Conservation (phyloP, 2,888 invertebrate genomes). For the Busseola fusca region DNA sequence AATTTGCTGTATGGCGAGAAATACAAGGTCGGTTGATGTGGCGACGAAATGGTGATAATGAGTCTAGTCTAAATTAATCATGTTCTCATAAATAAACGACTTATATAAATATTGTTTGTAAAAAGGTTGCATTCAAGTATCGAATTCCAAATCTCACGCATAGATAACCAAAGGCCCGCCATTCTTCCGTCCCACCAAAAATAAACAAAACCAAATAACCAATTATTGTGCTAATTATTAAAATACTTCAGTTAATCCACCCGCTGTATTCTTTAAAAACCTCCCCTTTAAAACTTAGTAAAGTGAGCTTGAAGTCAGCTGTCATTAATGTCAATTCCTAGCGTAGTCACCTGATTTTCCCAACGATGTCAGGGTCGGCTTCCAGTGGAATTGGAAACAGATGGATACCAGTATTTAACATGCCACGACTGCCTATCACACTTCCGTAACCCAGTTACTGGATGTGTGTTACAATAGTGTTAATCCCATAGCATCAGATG, state of each 20-base stretch:
- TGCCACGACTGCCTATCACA: too few species aligned
- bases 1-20: too few species aligned
- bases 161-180: not conserved
- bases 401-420: too few species aligned
- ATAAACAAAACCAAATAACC: not conserved
- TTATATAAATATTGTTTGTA: not conserved
- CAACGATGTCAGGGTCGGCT: too few species aligned
- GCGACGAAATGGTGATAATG: not conserved
- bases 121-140: not conserved
- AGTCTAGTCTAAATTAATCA: not conserved
- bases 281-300: not conserved
- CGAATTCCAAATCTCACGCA: not conserved
- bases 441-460: too few species aligned
- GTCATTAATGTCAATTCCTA: not conserved
- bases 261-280: not conserved
- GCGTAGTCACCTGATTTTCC: not conserved
- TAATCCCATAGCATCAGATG: not conserved
- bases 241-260: constrained; percentile 22
- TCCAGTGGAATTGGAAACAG: too few species aligned
- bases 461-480: not conserved
- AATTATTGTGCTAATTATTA: constrained; percentile 3
- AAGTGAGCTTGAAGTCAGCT: not conserved
- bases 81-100: too few species aligned
- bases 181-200: not conserved
- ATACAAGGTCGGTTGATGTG: too few species aligned